phyloP scores from a whole-genome alignment of 1,140 invertebrate species.

The Lutraria rhynchaena region DNA sequence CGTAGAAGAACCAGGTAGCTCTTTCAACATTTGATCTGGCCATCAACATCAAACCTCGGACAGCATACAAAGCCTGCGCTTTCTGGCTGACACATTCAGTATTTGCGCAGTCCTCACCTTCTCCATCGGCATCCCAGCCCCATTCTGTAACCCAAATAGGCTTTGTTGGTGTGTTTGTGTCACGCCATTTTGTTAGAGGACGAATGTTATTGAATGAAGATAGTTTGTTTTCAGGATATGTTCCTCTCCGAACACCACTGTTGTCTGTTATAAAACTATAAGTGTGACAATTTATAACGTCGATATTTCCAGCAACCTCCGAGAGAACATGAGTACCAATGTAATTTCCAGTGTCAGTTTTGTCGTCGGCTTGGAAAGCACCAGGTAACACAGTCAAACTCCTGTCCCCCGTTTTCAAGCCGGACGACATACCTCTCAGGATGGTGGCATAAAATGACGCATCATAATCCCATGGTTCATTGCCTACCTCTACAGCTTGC shows the following conservation, averaged over 20 bases:
- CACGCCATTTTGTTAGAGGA: slow-evolving; percentile 67
- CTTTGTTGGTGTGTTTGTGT: slow-evolving; percentile 63
- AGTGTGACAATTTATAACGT: slow-evolving; percentile 69
- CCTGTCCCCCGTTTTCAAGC: slow-evolving; percentile 59
- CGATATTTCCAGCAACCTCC: slow-evolving; percentile 57
- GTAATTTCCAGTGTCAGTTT: slow-evolving; percentile 64
- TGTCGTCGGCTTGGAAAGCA: slow-evolving; percentile 68
- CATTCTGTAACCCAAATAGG: slow-evolving; percentile 73
- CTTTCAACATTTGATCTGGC: slow-evolving; percentile 60
- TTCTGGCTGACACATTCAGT: slow-evolving; percentile 68
- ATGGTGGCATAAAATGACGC: slow-evolving; percentile 65
- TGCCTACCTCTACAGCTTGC: slow-evolving; percentile 68
- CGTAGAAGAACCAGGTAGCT: slow-evolving; percentile 73
- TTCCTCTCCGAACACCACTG: slow-evolving; percentile 59
- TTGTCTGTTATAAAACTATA: slow-evolving; percentile 64
- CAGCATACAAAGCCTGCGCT: slow-evolving; percentile 67
- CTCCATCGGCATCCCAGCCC: slow-evolving; percentile 70
- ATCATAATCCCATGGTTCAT: slow-evolving; percentile 73
- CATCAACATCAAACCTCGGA: slow-evolving; percentile 65
- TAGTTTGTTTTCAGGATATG: slow-evolving; percentile 65
- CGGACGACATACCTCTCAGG: slow-evolving; percentile 67
- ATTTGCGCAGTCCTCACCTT: slow-evolving; percentile 59
- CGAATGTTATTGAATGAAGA: slow-evolving; percentile 67
- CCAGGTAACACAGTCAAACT: slow-evolving; percentile 65
- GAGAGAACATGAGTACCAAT: slow-evolving; percentile 67